Evolutionary conservation across 2,797 vertebrate genomes (phyloP).

Genomic region (Catamblyrhynchus diadema): DNA sequence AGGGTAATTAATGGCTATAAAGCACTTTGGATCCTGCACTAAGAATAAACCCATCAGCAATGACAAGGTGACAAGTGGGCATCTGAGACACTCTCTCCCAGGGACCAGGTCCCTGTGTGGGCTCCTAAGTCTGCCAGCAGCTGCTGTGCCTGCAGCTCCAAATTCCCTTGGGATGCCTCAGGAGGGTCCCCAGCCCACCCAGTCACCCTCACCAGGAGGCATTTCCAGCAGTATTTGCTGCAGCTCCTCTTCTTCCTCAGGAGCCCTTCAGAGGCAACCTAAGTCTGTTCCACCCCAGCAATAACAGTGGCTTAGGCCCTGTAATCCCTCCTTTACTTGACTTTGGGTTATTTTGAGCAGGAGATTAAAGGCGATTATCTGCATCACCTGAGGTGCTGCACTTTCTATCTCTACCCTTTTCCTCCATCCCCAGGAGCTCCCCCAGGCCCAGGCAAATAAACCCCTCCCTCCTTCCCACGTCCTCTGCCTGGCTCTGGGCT

Average conservation of each 20-base stretch:
- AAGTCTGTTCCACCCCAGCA: slow-evolving; percentile 31
- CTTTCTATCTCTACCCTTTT: slow-evolving; percentile 30
- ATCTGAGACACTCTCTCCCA: background rate
- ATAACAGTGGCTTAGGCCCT: slow-evolving; percentile 52
- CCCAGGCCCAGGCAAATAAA: background rate
- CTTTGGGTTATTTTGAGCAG: slow-evolving; percentile 79
- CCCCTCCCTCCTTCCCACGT: background rate
- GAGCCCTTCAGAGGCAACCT: slow-evolving; percentile 4
- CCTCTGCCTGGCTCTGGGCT: fast-evolving
- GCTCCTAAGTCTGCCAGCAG: fast-evolving
- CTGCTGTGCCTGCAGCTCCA: background rate
- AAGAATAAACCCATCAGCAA: slow-evolving; percentile 2
- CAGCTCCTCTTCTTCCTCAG: background rate
- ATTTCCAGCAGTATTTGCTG: background rate
- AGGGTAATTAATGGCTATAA: slow-evolving; percentile 26
- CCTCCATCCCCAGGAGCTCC: background rate
- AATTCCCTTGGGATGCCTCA: background rate
- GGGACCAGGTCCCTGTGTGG: background rate
- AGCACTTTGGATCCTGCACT: background rate
- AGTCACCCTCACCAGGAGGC: background rate
- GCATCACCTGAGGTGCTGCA: slow-evolving; percentile 44
- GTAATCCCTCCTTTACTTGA: slow-evolving; percentile 78
- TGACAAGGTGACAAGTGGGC: background rate
- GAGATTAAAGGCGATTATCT: slow-evolving; percentile 78
- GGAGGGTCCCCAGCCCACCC: background rate